phyloP scores from a whole-genome alignment of 2,113 vertebrate genomes.

The Donacobius atricapilla region DNA sequence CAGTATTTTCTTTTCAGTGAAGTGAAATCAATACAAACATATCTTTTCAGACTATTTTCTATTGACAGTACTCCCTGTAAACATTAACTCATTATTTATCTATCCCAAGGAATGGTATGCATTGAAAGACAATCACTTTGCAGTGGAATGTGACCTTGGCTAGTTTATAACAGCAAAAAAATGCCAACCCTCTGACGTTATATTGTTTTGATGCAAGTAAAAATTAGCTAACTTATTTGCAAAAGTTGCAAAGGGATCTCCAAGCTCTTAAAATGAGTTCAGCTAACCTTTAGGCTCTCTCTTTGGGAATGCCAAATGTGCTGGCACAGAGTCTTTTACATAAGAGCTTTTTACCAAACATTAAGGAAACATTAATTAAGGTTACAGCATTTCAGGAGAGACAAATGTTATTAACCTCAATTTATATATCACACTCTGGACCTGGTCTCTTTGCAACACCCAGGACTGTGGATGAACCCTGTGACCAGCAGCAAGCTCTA shows the following conservation, averaged over 20 bases:
- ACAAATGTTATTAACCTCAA: not conserved
- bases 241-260: constrained; percentile 6
- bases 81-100: constrained; percentile 72
- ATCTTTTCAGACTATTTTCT: constrained; percentile 32
- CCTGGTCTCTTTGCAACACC: not conserved
- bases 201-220: constrained; percentile 39
- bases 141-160: constrained; percentile 67
- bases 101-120: constrained; percentile 65
- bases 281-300: not conserved
- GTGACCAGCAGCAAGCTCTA: not conserved
- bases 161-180: constrained; percentile 46
- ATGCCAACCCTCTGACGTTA: constrained; percentile 40
- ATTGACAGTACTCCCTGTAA: constrained; percentile 44
- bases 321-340: not conserved
- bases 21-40: not conserved
- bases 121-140: constrained; percentile 42
- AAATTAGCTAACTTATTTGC: constrained; percentile 27
- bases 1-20: fast-evolving
- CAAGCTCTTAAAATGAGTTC: not conserved
- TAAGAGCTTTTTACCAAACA: not conserved
- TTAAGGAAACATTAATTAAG: not conserved
- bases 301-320: not conserved
- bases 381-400: not conserved
- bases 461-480: fast-evolving
- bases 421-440: not conserved